These are phyloP conservation scores for Sardinella longiceps DNA, from an alignment of 2,797 vertebrate species.

Conservation along the genomic window DNA sequence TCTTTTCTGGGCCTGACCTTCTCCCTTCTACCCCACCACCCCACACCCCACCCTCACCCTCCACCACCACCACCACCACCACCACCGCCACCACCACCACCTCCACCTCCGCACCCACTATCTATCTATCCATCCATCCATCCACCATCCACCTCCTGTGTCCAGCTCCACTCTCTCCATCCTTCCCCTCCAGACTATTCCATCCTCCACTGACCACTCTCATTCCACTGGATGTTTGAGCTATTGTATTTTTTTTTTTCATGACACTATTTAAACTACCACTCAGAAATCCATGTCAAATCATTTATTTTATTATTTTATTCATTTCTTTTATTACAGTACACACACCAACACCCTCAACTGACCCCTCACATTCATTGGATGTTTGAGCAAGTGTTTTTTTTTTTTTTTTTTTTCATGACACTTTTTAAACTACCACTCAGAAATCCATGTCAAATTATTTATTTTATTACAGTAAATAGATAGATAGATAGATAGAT, in stretches of 20 bases:
- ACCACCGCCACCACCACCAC: too few relatives aligned
- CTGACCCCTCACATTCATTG: not conserved
- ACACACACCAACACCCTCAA: too few relatives aligned
- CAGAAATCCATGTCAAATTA: not conserved
- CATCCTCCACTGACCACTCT: not conserved
- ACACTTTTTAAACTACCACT: not conserved
- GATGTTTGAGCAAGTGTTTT: conserved; percentile 55
- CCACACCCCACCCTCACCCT: not conserved
- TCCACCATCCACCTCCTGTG: conserved; percentile 17
- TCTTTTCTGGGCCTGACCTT: conserved; percentile 70
- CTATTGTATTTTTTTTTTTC: conserved; percentile 23
- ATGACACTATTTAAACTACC: too few relatives aligned
- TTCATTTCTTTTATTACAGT: not conserved
- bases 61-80: not conserved
- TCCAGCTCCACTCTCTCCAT: conserved; percentile 36
- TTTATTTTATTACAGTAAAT: too few relatives aligned
- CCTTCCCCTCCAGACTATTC: not conserved
- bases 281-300: too few relatives aligned
- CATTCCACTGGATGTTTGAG: conserved; percentile 48
- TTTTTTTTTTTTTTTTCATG: not conserved
- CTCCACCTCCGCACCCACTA: too few relatives aligned
- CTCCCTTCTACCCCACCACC: conserved; percentile 31
- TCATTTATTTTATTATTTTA: too few relatives aligned
- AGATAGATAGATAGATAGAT: not conserved
- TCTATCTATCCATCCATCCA: not conserved